Evolutionary conservation across 2,113 vertebrate genomes (phyloP), one percentile per base, ranked within the genome.

Genomic region (Laterallus jamaicensis): DNA sequence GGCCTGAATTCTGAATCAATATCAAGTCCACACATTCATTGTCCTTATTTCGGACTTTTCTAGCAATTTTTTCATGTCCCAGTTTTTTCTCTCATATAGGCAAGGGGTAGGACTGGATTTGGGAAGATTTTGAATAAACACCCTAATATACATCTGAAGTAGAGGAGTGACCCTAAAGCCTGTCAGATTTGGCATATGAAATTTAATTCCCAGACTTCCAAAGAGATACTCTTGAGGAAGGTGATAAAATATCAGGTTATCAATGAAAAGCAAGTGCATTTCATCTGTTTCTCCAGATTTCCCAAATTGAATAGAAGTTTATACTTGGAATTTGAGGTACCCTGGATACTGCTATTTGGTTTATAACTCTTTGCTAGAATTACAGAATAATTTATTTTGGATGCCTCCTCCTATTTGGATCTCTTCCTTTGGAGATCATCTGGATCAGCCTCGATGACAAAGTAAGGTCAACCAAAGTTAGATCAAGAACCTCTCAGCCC

Each of bases 1-100:
- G 37, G 10, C 29, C 59, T 19, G 2, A 67, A 63, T 25, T 63
- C n/a, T 60, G 18, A 54, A 69, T 25, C 39, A 10, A 35, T 42
- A 52, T 71, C 26, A 82, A 92, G 9, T 39, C 35, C 8, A 11
- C 21, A 54, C 2, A n/a, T 58, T 73, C 54, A 31, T 2, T 40
- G 15, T 37, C 24, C 16, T 64, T 82, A 49, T 81, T 94, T 88
- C n/a, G 52, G 47, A 60, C 3, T 81, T 94, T 35, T 31, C 24
- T 28, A 62, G 52, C 10, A 35, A 11, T 73, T 66, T 63, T 86
- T 3, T 59, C 13, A 10, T 22, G 37, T 55, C 2, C 19, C 14
- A 39, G 2, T 0, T 15, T 75, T 37, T n/a, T 6, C 4, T 17
- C 1, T 63, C 15, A 18, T 16, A 14, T 83, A 20, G 5, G 11